Evolutionary conservation across 2,113 vertebrate species (phyloP).

Genomic region (Ceyx melanurus): DNA sequence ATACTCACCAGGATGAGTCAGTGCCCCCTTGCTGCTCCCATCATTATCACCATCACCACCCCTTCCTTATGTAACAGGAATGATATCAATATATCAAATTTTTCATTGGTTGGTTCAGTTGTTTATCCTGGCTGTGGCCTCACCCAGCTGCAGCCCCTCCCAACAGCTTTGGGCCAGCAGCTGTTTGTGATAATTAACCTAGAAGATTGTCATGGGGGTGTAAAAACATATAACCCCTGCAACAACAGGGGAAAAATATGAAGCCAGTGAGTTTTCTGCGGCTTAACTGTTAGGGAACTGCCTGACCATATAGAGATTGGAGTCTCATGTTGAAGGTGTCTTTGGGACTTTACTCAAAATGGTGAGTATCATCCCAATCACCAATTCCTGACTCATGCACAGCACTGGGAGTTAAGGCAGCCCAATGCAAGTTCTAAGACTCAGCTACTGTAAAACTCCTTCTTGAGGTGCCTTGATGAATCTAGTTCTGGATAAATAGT

Average conservation of each 20-base stretch:
- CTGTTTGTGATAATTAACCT: no score
- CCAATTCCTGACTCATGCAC: neutral
- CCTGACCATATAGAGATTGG: neutral
- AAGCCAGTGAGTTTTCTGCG: neutral
- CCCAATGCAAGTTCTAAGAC: neutral
- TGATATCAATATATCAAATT: no score
- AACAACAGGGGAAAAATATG: neutral
- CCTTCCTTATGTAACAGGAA: no score
- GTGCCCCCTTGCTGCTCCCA: no score
- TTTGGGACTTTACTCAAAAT: neutral
- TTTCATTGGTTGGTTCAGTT: no score
- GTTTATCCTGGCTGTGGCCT: no score
- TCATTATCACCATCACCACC: no score
- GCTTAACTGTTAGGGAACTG: neutral
- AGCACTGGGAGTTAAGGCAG: neutral
- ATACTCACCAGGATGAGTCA: no score
- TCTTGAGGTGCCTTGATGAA: neutral
- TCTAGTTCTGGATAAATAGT: neutral
- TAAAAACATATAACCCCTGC: no score
- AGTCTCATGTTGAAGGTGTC: accelerated
- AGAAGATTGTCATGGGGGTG: no score
- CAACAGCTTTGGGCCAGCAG: no score
- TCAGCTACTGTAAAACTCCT: neutral
- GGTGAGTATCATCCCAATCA: neutral
- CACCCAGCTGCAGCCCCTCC: no score